Conservation (phyloP, 2,797 vertebrate species). For the Myotis daubentonii region DNA sequence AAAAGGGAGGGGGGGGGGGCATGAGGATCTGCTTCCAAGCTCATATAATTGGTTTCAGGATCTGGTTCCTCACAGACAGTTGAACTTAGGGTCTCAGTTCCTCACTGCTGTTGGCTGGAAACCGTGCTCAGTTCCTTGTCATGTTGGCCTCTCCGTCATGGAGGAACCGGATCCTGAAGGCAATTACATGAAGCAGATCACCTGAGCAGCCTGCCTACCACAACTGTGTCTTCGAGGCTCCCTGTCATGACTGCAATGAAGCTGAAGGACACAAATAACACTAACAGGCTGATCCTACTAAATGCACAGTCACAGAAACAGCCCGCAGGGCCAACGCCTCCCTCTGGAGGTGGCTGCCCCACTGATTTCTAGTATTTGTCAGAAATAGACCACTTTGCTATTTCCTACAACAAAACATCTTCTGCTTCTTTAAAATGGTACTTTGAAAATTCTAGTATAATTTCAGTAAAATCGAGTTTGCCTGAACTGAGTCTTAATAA, state of each 20-base stretch:
- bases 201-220: not conserved
- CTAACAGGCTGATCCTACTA: not conserved
- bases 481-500: not conserved
- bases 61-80: not conserved
- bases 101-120: not conserved
- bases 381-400: not conserved
- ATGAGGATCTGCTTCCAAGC: not conserved
- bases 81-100: not conserved
- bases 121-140: not conserved
- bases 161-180: too few relatives aligned
- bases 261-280: not conserved
- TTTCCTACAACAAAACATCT: not conserved
- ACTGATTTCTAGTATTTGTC: too few relatives aligned
- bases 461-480: not conserved
- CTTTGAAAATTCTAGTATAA: not conserved
- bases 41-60: too few relatives aligned
- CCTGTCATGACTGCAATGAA: not conserved
- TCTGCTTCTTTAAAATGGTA: not conserved
- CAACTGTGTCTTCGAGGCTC: not conserved
- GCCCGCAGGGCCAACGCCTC: not conserved
- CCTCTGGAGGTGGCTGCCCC: not conserved
- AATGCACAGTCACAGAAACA: not conserved
- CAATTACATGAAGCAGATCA: too few relatives aligned
- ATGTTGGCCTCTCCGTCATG: not conserved
- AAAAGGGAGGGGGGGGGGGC: too few relatives aligned